A percentile compares a stretch with the other conserved stretches of the same genome.
Evolutionary conservation across 2,113 vertebrate species (phyloP).

Genomic region (Tympanuchus pallidicinctus): DNA sequence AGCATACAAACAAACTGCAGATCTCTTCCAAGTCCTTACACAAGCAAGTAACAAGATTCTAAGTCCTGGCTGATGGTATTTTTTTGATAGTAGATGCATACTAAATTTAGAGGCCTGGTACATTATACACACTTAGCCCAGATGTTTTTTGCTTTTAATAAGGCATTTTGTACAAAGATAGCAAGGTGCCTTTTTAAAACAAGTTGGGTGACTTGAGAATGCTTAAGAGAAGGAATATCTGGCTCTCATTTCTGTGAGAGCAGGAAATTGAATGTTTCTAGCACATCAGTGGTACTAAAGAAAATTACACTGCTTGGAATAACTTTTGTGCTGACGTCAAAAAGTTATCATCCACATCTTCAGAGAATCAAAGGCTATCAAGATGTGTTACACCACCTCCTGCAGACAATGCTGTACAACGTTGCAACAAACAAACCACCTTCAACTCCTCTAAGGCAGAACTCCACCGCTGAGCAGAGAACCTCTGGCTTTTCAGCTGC

Average conservation of each 20-base stretch:
- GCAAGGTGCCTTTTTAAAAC: not conserved
- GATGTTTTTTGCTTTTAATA: not conserved
- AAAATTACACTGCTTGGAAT: not conserved
- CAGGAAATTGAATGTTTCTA: not conserved
- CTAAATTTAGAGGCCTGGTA: not conserved
- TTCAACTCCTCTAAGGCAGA: not conserved
- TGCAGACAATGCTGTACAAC: not conserved
- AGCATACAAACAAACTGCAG: not conserved
- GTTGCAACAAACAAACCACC: fast-evolving
- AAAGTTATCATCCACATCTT: not conserved
- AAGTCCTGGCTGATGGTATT: not conserved
- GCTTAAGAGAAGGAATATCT: not conserved
- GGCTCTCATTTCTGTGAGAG: not conserved
- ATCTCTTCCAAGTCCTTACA: not conserved
- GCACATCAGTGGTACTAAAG: not conserved
- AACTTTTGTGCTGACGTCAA: not conserved
- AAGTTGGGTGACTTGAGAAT: not conserved
- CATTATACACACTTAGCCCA: not conserved
- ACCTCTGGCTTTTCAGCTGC: not conserved
- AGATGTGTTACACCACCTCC: not conserved
- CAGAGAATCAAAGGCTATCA: not conserved
- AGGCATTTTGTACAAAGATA: not conserved
- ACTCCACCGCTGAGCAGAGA: not conserved
- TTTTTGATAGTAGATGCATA: not conserved
- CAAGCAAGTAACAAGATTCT: not conserved